phyloP scores from a whole-genome alignment of 2,797 vertebrate species.

The Sciaenops ocellatus region DNA sequence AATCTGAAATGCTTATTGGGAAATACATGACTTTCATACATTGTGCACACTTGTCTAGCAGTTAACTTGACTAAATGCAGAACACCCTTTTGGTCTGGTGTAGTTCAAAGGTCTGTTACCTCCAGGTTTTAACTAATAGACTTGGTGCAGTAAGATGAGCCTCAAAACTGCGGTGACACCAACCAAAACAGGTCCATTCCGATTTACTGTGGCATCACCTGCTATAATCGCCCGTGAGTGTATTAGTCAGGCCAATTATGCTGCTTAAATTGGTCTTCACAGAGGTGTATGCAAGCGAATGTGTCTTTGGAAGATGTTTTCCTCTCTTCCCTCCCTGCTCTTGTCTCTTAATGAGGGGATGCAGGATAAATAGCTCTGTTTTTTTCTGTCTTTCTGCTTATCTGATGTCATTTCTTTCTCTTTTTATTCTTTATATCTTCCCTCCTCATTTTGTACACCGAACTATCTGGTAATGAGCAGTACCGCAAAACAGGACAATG shows the following conservation, averaged over 20 bases:
- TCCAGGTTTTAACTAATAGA: constrained; percentile 11
- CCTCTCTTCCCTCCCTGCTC: constrained; percentile 49
- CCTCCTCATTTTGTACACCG: constrained; percentile 53
- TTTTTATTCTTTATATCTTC: constrained; percentile 42
- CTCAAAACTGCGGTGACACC: constrained; percentile 24
- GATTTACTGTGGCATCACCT: constrained; percentile 66
- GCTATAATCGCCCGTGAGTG: constrained; percentile 65
- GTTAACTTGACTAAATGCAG: neutral
- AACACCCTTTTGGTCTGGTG: neutral
- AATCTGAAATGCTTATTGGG: neutral
- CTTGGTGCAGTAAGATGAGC: constrained; percentile 5
- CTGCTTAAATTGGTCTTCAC: constrained; percentile 68
- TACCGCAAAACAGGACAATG: constrained; percentile 64
- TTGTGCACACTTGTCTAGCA: neutral
- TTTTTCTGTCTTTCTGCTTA: constrained; percentile 26
- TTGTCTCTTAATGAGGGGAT: constrained; percentile 67
- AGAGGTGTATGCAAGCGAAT: constrained; percentile 50
- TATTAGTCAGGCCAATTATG: constrained; percentile 78
- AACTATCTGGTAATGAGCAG: constrained; percentile 74
- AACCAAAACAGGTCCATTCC: constrained; percentile 28
- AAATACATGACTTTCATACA: neutral
- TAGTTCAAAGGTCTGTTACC: constrained; percentile 10
- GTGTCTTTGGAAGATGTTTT: constrained; percentile 60
- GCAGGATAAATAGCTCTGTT: constrained; percentile 54
- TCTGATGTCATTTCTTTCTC: constrained; percentile 49